phyloP scores from a whole-genome alignment of 2,797 vertebrate genomes.

The Masticophis lateralis region DNA sequence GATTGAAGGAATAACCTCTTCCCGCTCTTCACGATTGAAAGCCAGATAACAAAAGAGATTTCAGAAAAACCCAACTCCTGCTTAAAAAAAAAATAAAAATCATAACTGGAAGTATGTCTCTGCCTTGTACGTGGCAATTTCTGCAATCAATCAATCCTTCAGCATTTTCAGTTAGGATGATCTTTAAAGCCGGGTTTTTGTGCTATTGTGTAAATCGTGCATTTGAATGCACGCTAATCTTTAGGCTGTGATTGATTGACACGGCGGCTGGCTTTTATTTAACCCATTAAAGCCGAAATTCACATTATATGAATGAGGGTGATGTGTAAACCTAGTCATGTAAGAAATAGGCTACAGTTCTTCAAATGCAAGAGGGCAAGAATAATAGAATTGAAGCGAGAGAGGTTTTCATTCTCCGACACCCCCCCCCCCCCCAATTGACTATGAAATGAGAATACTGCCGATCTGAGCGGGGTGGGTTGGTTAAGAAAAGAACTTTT shows the following conservation, averaged over 20 bases:
- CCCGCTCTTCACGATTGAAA: background rate
- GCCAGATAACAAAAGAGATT: background rate
- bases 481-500: background rate
- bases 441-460: background rate
- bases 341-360: background rate
- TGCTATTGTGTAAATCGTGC: background rate
- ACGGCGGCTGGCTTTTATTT: background rate
- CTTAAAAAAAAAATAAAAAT: background rate
- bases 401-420: background rate
- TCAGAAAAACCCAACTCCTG: background rate
- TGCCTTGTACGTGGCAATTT: background rate
- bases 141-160: background rate
- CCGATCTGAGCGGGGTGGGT: background rate
- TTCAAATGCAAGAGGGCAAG: background rate
- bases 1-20: background rate
- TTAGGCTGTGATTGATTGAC: background rate
- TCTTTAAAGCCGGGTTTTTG: background rate
- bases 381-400: background rate
- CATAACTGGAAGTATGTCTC: background rate
- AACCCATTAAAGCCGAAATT: background rate
- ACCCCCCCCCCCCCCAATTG: background rate
- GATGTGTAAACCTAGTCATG: background rate
- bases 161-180: background rate
- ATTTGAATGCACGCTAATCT: background rate
- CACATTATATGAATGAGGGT: background rate